Evolutionary conservation across 2,888 invertebrate species (phyloP), one percentile per base, ranked within the genome.

Genomic region (Meliscaeva auricollis): DNA sequence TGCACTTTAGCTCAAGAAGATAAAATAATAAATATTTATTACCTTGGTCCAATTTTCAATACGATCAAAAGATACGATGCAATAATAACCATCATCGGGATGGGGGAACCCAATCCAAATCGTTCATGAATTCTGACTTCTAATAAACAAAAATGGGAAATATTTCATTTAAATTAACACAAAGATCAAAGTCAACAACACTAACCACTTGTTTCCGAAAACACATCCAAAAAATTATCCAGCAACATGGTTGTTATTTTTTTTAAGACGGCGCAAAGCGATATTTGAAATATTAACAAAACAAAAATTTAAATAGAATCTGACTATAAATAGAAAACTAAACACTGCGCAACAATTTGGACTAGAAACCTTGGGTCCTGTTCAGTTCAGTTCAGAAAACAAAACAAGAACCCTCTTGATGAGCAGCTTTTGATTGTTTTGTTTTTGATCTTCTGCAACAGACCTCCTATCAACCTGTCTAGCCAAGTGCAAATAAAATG

Each of bases 41-140:
- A 89, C 89, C 82, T 87, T 1, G 89, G 89, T 54, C 84, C 87
- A 30, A 88, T 41, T 70, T 87, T 48, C 6, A 87, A 88, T 6
- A 91, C 87, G 26, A 89, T 38, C 38, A 88, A 11, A 60, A 91
- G 87, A 88, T 92, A 92, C 13, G 87, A 0, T 0, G 44, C 72
- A 58, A 91, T 69, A 3, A 88, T 72, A 22, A 54, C 2, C 1
- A 89, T 1, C 85, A 90, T 87, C 70, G 90, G 89, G 68, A 81
- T 68, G 3, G 89, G 88, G 30, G 88, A 77, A 6, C 35, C 35
- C 35, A 87, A 78, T 66, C 87, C 84, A 68, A 80, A 81, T 44
- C 69, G 76, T 8, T 54, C 73, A 11, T 54, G 52, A 2, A 38
- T 17, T 4, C 15, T 35, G 8, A 46, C 41, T 8, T 58, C 84